Evolutionary conservation across 2,113 vertebrate species (phyloP).

Genomic region (Dicentrarchus labrax): DNA sequence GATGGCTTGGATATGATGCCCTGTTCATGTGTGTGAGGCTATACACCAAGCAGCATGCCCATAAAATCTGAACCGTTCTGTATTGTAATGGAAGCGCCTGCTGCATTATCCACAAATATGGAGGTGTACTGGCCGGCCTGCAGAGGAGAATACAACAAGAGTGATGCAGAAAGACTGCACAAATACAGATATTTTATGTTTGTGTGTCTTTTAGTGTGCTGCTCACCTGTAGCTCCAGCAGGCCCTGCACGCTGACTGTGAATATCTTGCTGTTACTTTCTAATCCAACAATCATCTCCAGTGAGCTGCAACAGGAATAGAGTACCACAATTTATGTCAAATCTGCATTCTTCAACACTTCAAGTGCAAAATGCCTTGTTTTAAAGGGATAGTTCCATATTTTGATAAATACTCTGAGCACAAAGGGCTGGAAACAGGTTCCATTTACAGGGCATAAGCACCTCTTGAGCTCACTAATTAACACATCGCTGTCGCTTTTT

Average conservation of each 20-base stretch:
- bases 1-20: constrained; percentile 18
- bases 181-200: background rate
- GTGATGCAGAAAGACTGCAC: background rate
- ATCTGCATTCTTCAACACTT: background rate
- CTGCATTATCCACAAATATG: constrained; percentile 95
- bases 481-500: no score
- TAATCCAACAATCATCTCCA: constrained; percentile 94
- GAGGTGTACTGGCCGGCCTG: constrained; percentile 95
- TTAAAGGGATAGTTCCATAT: background rate
- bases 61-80: constrained; percentile 95
- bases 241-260: constrained; percentile 90
- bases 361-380: constrained; percentile 3
- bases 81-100: constrained; percentile 88
- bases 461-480: no score
- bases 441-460: no score
- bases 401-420: background rate
- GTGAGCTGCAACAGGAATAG: constrained; percentile 83
- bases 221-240: constrained; percentile 95
- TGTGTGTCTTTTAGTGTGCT: background rate
- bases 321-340: background rate
- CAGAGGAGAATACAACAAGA: background rate
- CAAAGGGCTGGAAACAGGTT: no score
- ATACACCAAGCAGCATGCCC: constrained; percentile 91
- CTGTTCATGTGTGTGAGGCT: constrained; percentile 59
- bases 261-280: constrained; percentile 95